A percentile compares a stretch with the other conserved stretches of the same genome.
phyloP scores from a whole-genome alignment of 2,797 vertebrate species.

The Natrix natrix region DNA sequence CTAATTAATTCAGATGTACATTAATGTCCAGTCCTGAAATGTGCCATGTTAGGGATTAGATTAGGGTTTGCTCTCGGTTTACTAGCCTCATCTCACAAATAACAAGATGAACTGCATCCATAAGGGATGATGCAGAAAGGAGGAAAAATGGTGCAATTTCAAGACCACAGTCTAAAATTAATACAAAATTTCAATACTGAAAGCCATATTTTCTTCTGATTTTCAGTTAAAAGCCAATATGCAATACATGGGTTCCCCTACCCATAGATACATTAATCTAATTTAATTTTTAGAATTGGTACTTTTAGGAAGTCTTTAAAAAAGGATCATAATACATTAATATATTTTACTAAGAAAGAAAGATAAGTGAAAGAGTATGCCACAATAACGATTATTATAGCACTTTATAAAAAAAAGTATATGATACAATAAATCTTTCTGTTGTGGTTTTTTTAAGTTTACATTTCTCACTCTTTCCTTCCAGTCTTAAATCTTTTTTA shows the following conservation, averaged over 20 bases:
- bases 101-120: background rate
- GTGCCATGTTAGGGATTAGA: background rate
- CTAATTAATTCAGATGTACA: background rate
- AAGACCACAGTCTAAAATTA: conserved; percentile 22
- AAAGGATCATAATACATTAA: background rate
- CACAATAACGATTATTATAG: conserved; percentile 25
- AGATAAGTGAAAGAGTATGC: background rate
- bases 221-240: background rate
- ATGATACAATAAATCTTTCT: conserved; percentile 45
- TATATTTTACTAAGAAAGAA: conserved; percentile 1
- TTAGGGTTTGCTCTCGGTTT: background rate
- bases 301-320: background rate
- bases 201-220: conserved; percentile 25
- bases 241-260: background rate
- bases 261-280: background rate
- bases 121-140: background rate
- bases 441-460: conserved; percentile 55
- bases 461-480: conserved; percentile 60
- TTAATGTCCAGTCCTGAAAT: background rate
- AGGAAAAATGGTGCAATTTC: background rate
- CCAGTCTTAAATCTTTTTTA: conserved; percentile 50
- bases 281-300: conserved; percentile 17
- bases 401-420: conserved; percentile 44
- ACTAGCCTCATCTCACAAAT: background rate
- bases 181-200: conserved; percentile 36